Conservation (phyloP, 2,113 vertebrate genomes). For the Paradisaea rubra region DNA sequence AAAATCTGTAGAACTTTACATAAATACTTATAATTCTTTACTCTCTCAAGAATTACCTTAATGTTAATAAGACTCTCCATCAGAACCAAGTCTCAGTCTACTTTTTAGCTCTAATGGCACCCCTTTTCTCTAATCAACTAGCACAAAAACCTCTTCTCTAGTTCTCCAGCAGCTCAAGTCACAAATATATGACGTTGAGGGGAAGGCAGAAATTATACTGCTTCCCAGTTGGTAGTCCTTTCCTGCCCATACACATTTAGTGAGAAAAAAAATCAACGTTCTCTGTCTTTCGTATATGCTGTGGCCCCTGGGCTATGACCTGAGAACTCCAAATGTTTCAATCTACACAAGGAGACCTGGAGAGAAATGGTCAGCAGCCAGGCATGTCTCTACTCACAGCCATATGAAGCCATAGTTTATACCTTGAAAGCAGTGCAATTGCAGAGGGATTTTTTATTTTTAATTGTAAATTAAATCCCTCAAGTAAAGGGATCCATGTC, state of each 20-base stretch:
- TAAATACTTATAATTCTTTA: neutral
- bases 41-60: neutral
- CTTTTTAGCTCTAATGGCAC: neutral
- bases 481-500: neutral
- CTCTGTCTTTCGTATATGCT: neutral
- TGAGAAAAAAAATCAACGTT: neutral
- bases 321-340: neutral
- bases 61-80: neutral
- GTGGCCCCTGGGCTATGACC: neutral
- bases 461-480: neutral
- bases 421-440: neutral
- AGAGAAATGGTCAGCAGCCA: neutral
- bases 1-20: neutral
- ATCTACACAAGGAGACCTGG: neutral
- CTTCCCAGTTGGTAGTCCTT: neutral
- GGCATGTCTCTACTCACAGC: neutral
- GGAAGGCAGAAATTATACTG: neutral
- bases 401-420: neutral
- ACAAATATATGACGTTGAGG: neutral
- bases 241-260: neutral
- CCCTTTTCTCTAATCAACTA: neutral
- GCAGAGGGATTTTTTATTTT: neutral
- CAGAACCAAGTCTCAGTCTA: neutral
- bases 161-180: neutral
- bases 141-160: neutral